These are phyloP conservation scores for Montipora sp. DNA, from an alignment of 64 coral and sea anemone genomes.

Conservation along the genomic window DNA sequence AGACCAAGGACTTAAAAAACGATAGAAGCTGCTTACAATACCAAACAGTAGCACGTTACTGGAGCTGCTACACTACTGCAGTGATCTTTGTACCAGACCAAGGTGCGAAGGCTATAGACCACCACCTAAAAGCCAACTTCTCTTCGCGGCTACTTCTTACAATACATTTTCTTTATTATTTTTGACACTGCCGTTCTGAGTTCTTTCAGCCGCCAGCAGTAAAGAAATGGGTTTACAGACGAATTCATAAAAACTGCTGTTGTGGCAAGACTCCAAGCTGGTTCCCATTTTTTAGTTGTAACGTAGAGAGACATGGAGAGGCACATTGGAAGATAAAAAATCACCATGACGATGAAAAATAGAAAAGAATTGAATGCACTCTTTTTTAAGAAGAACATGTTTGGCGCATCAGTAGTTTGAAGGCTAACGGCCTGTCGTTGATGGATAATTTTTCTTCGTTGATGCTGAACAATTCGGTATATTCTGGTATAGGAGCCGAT, in stretches of 20 bases:
- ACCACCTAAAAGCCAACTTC: too few species aligned
- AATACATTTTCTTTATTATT: neutral
- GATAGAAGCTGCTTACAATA: too few species aligned
- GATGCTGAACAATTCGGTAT: neutral
- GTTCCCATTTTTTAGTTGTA: neutral
- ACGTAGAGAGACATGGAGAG: neutral
- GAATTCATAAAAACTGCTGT: conserved; percentile 38
- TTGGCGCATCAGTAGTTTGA: neutral
- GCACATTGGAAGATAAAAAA: conserved; percentile 16
- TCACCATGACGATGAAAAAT: conserved; percentile 13
- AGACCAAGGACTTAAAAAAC: too few species aligned
- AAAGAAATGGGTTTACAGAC: conserved; percentile 12
- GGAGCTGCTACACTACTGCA: too few species aligned
- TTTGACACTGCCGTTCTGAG: conserved; percentile 5
- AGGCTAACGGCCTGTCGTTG: neutral
- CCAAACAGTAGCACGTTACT: too few species aligned
- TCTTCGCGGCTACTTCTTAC: neutral
- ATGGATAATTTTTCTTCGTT: neutral
- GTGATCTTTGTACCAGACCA: too few species aligned
- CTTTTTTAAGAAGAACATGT: neutral
- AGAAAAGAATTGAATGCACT: conserved; percentile 28
- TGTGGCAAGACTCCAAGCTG: neutral
- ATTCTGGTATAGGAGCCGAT: conserved; percentile 7
- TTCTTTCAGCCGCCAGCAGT: conserved; percentile 9
- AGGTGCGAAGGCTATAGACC: too few species aligned